These are phyloP conservation scores for Protonibea diacanthus DNA, from an alignment of 2,797 vertebrate genomes.

Conservation along the genomic window DNA sequence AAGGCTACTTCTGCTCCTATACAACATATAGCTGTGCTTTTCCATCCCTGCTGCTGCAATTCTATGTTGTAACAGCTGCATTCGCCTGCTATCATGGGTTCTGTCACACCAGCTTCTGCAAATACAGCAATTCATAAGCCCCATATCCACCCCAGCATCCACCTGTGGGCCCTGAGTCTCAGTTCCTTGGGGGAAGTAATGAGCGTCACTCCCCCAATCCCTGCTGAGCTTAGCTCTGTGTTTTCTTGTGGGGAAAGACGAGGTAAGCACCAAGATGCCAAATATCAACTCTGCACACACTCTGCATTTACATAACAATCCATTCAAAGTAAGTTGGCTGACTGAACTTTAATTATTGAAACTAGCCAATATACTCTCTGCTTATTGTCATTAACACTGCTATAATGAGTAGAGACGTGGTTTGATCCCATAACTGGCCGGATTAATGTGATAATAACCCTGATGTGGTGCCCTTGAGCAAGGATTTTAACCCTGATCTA, in stretches of 20 bases:
- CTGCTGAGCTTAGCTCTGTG: background rate
- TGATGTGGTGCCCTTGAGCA: background rate
- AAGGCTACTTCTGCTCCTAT: background rate
- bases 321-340: background rate
- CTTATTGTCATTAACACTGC: background rate
- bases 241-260: background rate
- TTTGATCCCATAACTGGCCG: background rate
- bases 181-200: background rate
- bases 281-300: background rate
- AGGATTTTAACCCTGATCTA: background rate
- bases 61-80: constrained; percentile 1
- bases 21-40: background rate
- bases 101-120: background rate
- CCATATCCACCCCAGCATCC: background rate
- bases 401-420: background rate
- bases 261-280: background rate
- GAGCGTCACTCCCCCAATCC: background rate
- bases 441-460: background rate
- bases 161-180: background rate
- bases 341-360: background rate
- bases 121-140: constrained; percentile 1
- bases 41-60: background rate
- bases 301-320: background rate
- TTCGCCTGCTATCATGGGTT: background rate
- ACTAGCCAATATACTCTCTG: background rate